Percentiles rank a stretch among this genome's conserved stretches.
Evolutionary conservation across 2,113 vertebrate species (phyloP).

Genomic region (Origma solitaria): DNA sequence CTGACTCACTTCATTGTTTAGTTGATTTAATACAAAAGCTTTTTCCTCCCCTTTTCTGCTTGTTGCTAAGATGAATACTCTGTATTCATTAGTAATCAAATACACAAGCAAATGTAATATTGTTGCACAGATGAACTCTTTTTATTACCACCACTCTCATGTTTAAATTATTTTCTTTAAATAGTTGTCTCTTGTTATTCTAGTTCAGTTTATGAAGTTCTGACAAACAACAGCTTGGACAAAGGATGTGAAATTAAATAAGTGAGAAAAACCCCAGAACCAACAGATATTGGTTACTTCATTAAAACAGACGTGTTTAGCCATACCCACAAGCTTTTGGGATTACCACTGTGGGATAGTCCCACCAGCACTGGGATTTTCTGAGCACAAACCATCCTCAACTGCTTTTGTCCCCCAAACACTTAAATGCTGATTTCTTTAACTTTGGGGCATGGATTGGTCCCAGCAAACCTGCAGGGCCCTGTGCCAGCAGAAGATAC

Average conservation of each 20-base stretch:
- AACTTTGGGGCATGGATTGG: not conserved
- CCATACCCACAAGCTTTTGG: not conserved
- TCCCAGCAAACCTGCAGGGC: not conserved
- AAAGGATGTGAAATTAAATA: not conserved
- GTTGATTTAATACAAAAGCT: slow-evolving; percentile 71
- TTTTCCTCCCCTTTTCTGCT: slow-evolving; percentile 47
- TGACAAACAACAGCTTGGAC: not conserved
- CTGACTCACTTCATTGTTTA: slow-evolving; percentile 66
- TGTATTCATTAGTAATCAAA: slow-evolving; percentile 70
- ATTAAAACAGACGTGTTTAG: not conserved
- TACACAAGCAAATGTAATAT: slow-evolving; percentile 61
- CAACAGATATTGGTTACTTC: not conserved
- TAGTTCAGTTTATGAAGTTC: not conserved
- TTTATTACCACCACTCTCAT: slow-evolving; percentile 45
- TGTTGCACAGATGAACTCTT: slow-evolving; percentile 43
- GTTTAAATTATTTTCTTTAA: slow-evolving; percentile 69
- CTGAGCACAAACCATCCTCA: not conserved
- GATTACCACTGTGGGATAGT: not conserved
- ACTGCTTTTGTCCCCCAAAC: not conserved
- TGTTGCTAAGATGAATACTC: slow-evolving; percentile 62
- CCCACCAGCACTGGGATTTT: not conserved
- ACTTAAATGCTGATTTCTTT: not conserved
- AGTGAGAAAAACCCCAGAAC: not conserved
- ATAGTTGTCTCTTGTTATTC: slow-evolving; percentile 45
- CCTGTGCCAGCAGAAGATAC: not conserved